Percentiles rank a stretch among this genome's conserved stretches.
Conservation (phyloP, 1,140 invertebrate genomes). For the Drosophila subpulchrella region DNA sequence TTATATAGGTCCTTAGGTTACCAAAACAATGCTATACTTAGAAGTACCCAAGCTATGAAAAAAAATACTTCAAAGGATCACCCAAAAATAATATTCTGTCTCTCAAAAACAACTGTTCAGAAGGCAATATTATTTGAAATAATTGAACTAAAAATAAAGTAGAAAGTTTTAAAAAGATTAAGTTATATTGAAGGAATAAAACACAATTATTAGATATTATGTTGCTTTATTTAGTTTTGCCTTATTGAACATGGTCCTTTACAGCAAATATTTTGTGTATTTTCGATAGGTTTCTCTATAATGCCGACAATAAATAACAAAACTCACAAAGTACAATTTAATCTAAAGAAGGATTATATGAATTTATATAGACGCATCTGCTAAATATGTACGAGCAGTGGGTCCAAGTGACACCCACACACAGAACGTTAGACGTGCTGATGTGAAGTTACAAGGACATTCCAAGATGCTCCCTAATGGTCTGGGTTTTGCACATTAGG, state of each 20-base stretch:
- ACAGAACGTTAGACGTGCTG: conserved; percentile 64
- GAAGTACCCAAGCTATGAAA: no score
- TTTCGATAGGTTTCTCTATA: conserved; percentile 72
- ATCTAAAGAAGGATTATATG: conserved; percentile 62
- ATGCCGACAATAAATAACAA: conserved; percentile 82
- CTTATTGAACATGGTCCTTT: conserved; percentile 67
- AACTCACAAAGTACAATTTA: conserved; percentile 79
- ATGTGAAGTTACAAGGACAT: conserved; percentile 10
- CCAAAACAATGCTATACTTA: no score
- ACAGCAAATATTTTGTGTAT: conserved; percentile 77
- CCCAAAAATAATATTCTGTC: no score
- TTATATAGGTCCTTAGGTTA: no score
- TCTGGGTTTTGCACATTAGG: conserved; percentile 33
- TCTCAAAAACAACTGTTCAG: no score
- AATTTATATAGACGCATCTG: conserved; percentile 27
- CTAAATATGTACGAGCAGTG: conserved; percentile 24
- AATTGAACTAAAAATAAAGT: no score
- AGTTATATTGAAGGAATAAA: neutral
- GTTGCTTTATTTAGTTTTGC: conserved; percentile 81
- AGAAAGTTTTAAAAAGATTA: no score
- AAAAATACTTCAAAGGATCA: no score
- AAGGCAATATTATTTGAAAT: no score
- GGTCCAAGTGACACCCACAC: conserved; percentile 28
- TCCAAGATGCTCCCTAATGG: conserved; percentile 3
- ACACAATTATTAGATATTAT: conserved; percentile 49